phyloP scores from a whole-genome alignment of 2,888 invertebrate genomes.

The Heliconius sara region DNA sequence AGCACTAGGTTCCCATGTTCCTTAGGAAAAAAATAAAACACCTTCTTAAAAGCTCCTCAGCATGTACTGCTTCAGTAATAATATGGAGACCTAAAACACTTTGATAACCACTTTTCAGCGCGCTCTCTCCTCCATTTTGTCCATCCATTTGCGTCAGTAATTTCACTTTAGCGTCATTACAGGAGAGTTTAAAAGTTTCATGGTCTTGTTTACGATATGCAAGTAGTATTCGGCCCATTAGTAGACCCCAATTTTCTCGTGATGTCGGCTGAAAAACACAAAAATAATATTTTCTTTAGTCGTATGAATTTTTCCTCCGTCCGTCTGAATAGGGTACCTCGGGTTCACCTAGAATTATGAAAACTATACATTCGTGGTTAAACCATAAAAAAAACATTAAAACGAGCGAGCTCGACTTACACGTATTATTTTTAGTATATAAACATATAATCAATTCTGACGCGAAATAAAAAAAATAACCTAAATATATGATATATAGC shows the following conservation, averaged over 20 bases:
- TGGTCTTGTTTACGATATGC: constrained; percentile 78
- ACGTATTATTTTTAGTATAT: no score
- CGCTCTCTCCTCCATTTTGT: constrained; percentile 72
- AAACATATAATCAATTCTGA: no score
- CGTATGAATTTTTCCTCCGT: no score
- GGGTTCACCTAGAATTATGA: no score
- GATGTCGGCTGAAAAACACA: constrained; percentile 66
- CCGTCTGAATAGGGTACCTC: no score
- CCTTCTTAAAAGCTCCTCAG: constrained; percentile 68
- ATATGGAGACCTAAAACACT: constrained; percentile 77
- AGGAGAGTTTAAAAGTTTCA: constrained; percentile 64
- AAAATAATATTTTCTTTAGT: constrained; percentile 32
- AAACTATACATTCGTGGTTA: no score
- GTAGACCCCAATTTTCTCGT: constrained; percentile 88
- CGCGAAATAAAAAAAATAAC: no score
- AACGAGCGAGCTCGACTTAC: no score
- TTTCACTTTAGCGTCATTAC: constrained; percentile 68
- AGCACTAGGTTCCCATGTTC: neutral
- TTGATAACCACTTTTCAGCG: constrained; percentile 74
- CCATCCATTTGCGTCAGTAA: constrained; percentile 71
- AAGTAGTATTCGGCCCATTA: constrained; percentile 88
- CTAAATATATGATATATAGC: neutral
- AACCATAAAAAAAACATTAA: no score
- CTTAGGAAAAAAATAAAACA: constrained; percentile 48
- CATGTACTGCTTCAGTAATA: constrained; percentile 71